Conservation (phyloP, 1,140 invertebrate species). For the Drusus annulatus region DNA sequence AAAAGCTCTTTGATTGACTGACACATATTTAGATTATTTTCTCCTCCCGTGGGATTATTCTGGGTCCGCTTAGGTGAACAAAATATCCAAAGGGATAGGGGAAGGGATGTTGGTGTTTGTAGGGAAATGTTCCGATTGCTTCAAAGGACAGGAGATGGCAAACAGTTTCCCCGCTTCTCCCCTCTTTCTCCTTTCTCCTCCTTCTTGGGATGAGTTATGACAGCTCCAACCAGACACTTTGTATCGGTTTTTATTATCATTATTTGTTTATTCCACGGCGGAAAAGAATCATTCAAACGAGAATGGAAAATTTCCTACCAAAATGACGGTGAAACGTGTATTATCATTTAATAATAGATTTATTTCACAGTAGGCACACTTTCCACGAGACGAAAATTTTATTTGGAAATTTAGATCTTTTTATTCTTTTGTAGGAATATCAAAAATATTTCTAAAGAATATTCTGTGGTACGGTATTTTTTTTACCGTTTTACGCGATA, state of each 20-base stretch:
- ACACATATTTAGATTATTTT: conserved; percentile 49
- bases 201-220: conserved; percentile 12
- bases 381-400: neutral
- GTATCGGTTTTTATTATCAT: conserved; percentile 7
- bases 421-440: neutral
- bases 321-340: neutral
- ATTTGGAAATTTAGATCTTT: neutral
- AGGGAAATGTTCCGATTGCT: neutral
- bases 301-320: neutral
- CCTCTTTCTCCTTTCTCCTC: too few species aligned
- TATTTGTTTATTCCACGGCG: neutral
- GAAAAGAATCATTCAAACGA: neutral
- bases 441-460: neutral
- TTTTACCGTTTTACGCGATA: too few species aligned
- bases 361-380: neutral
- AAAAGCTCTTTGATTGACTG: conserved; percentile 48
- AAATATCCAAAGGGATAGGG: conserved; percentile 16
- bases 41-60: conserved; percentile 34
- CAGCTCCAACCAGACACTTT: conserved; percentile 17
- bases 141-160: conserved; percentile 15
- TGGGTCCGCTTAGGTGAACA: conserved; percentile 26
- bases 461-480: too few species aligned
- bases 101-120: neutral
- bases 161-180: neutral
- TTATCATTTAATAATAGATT: conserved; percentile 3